A percentile compares a stretch with the other conserved stretches of the same genome.
Evolutionary conservation across 1,140 invertebrate genomes (phyloP).

Genomic region (Aethina tumida): DNA sequence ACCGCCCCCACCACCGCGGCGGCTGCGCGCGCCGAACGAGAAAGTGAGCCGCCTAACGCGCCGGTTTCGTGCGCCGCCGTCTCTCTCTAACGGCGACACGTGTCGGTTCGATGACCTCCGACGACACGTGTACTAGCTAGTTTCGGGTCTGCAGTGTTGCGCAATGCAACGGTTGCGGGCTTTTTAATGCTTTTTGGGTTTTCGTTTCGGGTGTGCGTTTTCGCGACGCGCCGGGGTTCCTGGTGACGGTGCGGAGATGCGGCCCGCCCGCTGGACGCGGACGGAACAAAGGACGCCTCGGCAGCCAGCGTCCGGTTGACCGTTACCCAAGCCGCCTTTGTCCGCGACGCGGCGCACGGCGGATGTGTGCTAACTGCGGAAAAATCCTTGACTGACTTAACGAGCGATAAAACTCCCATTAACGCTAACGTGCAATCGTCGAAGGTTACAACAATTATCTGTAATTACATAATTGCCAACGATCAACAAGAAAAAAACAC

Average conservation of each 20-base stretch:
- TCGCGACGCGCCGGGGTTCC: not conserved
- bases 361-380: no score
- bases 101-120: constrained; percentile 29
- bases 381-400: no score
- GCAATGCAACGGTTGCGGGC: constrained; percentile 18
- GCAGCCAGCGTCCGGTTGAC: no score
- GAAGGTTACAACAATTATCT: no score
- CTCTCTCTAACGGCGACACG: constrained; percentile 22
- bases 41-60: constrained; percentile 24
- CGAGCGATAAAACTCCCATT: no score
- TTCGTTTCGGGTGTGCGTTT: constrained; percentile 6
- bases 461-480: not conserved
- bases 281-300: not conserved
- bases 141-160: constrained; percentile 21
- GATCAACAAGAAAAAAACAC: not conserved
- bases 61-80: constrained; percentile 17
- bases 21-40: constrained; percentile 8
- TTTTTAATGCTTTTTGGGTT: not conserved
- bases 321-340: no score
- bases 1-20: constrained; percentile 12
- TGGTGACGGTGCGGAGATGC: no score
- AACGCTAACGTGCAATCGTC: no score
- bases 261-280: no score
- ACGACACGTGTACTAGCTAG: constrained; percentile 12
- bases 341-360: no score